These are phyloP conservation scores for Tuta absoluta DNA, from an alignment of 2,888 invertebrate genomes.

Conservation along the genomic window DNA sequence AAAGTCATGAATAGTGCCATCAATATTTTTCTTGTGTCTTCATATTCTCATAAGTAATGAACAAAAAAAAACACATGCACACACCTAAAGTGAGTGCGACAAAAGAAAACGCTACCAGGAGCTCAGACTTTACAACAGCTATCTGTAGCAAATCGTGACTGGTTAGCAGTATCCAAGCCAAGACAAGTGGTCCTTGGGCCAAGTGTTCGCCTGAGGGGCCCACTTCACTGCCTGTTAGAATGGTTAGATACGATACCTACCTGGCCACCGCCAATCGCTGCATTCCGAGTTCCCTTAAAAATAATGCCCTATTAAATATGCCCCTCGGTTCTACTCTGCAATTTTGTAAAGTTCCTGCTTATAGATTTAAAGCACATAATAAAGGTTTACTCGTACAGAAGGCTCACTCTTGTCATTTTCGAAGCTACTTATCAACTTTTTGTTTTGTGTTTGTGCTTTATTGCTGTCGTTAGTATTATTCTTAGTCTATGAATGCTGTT, in stretches of 20 bases:
- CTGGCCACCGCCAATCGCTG: slow-evolving; percentile 26
- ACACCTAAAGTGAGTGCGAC: background rate
- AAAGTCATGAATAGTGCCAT: too few relatives aligned
- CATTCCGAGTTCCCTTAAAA: background rate
- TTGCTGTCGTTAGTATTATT: too few relatives aligned
- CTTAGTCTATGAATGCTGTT: too few relatives aligned
- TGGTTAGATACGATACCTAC: background rate
- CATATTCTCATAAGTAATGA: background rate
- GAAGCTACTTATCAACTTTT: too few relatives aligned
- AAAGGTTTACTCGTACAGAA: too few relatives aligned
- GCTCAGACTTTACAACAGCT: slow-evolving; percentile 21
- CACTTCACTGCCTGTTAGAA: slow-evolving; percentile 45
- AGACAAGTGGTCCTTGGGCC: slow-evolving; percentile 37
- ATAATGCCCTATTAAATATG: background rate
- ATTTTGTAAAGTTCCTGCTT: background rate
- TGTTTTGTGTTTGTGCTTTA: too few relatives aligned
- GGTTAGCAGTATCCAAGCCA: slow-evolving; percentile 38
- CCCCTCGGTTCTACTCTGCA: background rate
- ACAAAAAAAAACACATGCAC: background rate
- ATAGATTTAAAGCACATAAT: background rate
- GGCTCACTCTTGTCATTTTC: too few relatives aligned
- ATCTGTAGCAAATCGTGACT: slow-evolving; percentile 34
- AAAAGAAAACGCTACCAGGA: slow-evolving; percentile 33
- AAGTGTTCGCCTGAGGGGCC: slow-evolving; percentile 39
- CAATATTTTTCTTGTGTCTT: background rate